phyloP scores from a whole-genome alignment of 2,113 vertebrate species.

The Andinoacara biseriatus region DNA sequence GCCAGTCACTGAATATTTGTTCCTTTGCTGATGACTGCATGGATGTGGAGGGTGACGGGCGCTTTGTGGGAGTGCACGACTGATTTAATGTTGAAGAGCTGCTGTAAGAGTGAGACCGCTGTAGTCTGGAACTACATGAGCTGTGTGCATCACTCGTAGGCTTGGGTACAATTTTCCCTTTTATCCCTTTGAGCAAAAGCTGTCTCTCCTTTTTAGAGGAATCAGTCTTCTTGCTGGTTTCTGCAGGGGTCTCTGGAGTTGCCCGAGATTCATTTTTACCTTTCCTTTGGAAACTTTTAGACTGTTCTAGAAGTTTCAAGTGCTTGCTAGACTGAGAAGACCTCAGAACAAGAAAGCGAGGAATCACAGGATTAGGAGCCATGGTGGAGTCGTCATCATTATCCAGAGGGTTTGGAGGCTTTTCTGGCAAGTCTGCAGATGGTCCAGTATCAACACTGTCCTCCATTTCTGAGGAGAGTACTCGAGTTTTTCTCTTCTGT shows the following conservation, averaged over 20 bases:
- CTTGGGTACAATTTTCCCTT: background rate
- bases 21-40: background rate
- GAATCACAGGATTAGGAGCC: background rate
- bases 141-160: background rate
- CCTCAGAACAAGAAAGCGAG: background rate
- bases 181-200: background rate
- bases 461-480: background rate
- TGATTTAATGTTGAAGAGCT: background rate
- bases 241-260: background rate
- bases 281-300: background rate
- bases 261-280: background rate
- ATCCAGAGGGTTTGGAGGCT: background rate
- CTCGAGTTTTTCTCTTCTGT: background rate
- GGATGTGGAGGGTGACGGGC: background rate
- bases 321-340: accelerated
- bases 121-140: background rate
- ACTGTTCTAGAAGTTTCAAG: background rate
- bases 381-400: background rate
- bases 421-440: background rate
- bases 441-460: background rate
- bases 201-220: background rate
- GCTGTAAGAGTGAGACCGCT: background rate
- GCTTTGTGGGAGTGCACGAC: background rate
- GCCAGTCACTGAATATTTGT: background rate
- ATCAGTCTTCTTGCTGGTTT: background rate